Conservation (phyloP, 2,113 vertebrate species). For the Lamprologus callipterus region DNA sequence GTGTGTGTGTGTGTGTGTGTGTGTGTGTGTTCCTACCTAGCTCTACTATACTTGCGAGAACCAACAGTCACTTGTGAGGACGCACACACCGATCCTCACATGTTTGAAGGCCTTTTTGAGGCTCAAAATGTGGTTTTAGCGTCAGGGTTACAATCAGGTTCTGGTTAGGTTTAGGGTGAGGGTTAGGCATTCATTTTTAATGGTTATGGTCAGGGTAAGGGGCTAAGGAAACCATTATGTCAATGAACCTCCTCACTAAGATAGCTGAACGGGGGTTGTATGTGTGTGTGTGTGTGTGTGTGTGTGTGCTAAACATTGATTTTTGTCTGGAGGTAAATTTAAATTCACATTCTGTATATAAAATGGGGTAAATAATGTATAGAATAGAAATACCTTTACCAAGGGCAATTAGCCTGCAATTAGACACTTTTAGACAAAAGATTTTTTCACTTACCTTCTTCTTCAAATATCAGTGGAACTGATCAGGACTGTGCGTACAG, state of each 20-base stretch:
- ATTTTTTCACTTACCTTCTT: accelerated
- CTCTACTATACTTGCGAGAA: background rate
- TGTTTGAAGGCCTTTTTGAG: background rate
- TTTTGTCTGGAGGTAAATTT: background rate
- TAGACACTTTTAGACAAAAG: background rate
- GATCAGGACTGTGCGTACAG: accelerated
- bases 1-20: background rate
- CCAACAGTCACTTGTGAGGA: background rate
- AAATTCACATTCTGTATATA: background rate
- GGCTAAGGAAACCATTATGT: background rate
- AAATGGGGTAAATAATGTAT: background rate
- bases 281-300: too few relatives aligned
- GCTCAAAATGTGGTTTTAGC: background rate
- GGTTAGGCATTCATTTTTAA: too few relatives aligned
- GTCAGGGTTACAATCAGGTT: background rate
- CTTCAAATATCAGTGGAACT: background rate
- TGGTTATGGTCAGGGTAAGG: background rate
- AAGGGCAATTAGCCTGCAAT: background rate
- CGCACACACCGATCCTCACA: too few relatives aligned
- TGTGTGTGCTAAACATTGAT: accelerated
- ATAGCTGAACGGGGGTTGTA: background rate
- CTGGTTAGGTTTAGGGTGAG: background rate
- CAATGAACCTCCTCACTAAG: background rate
- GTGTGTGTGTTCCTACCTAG: background rate
- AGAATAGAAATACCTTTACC: background rate